Evolutionary conservation across 1,140 invertebrate species (phyloP).

Genomic region (Lordiphosa stackelbergi): DNA sequence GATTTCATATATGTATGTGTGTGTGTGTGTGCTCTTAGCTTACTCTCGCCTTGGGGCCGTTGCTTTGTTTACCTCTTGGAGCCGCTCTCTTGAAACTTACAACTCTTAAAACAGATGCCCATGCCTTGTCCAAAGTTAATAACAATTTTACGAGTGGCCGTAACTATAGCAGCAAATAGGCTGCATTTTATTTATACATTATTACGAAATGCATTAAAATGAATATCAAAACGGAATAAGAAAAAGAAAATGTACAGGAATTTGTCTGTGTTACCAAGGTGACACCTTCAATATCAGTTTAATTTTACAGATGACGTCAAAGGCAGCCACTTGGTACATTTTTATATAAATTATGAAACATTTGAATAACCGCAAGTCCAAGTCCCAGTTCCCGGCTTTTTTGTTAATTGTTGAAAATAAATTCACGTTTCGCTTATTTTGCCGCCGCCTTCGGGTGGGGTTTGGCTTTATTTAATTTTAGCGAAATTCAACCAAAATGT

Average conservation of each 20-base stretch:
- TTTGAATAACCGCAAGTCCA: constrained; percentile 2
- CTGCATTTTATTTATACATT: constrained; percentile 8
- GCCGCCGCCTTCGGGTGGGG: constrained; percentile 11
- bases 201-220: constrained; percentile 13
- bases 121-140: constrained; percentile 2
- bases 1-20: no score
- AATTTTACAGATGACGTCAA: no score
- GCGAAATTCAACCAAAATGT: constrained; percentile 60
- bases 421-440: constrained; percentile 56
- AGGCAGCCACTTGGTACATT: no score
- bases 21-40: no score
- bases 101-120: no score
- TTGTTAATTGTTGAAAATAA: constrained; percentile 1
- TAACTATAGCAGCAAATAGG: background rate
- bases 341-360: constrained; percentile 9
- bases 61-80: no score
- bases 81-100: no score
- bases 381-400: no score
- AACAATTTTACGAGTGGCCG: constrained; percentile 5
- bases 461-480: constrained; percentile 64
- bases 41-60: no score
- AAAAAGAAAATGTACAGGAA: constrained; percentile 2
- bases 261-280: background rate
- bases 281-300: no score
- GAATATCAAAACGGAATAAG: background rate